Evolutionary conservation across 1,140 invertebrate genomes (phyloP), one percentile per base, ranked within the genome.

Genomic region (Ceratosolen solmsi): DNA sequence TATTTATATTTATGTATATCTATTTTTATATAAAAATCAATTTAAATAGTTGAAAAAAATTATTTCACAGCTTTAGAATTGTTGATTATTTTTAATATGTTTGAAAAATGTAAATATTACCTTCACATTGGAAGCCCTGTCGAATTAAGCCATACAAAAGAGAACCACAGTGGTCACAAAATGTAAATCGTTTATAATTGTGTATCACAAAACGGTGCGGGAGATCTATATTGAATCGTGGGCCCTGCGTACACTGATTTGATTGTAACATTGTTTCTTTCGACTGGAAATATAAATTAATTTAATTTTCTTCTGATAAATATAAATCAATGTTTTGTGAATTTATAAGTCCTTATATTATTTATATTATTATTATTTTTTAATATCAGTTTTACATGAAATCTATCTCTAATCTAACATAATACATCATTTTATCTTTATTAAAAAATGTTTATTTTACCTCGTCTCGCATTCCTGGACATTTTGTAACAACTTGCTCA

Each of bases 141-240:
- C 95, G 96, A 87, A 98, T 95, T 83, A 99, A 94, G 25, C 99
- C 99, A 91, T 99, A 99, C 25, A 99, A 94, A 86, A 98, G 91
- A 22, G 96, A 97, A 76, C 99, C 99, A 92, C 99, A 99, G 90
- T 99, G 99, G 93, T 99, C 98, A 94, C 99, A 99, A 92, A 99
- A 99, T 51, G 99, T 99, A 90, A 99, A 99, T 82, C 96, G 93
- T 92, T 98, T 99, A 92, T 98, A 99, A 88, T 95, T 99, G 92
- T 99, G 99, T 82, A 96, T 94, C 70, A 95, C 94, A 91, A 97
- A 97, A 33, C 97, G 95, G 93, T 99, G 99, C 76, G 99, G 99
- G 83, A 99, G 94, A 92, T 99, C 99, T 84, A 99, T 98, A 91
- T 96, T 99, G 93, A 99, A 99, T 60, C 99, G 93, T 90, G 96